Conservation (phyloP, 2,888 invertebrate species). For the Drosophila prolongata region DNA sequence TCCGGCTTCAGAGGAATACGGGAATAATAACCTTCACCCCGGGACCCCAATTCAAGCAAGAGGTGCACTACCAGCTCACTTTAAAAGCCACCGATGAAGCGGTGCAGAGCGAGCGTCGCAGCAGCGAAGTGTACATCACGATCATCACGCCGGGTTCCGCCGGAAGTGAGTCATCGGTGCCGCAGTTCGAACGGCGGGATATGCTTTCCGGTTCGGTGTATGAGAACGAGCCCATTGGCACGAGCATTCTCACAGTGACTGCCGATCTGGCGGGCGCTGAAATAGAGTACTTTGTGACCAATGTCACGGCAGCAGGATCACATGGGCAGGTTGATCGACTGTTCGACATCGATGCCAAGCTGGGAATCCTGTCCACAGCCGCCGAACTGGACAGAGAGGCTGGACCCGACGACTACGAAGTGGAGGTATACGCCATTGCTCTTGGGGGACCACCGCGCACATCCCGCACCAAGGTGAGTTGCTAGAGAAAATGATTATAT, state of each 20-base stretch:
- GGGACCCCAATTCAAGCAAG: conserved; percentile 86
- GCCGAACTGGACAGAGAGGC: conserved; percentile 93
- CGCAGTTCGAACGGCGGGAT: conserved; percentile 87
- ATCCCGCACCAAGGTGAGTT: conserved; percentile 92
- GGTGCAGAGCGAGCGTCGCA: conserved; percentile 93
- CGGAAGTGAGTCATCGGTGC: conserved; percentile 79
- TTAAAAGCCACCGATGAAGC: conserved; percentile 97
- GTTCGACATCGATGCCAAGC: conserved; percentile 95
- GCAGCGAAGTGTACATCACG: conserved; percentile 94
- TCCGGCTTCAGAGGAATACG: conserved; percentile 91
- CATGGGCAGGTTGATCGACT: conserved; percentile 91
- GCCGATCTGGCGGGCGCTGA: conserved; percentile 88
- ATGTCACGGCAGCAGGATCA: conserved; percentile 86
- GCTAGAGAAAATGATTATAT: background rate
- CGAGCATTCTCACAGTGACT: conserved; percentile 92
- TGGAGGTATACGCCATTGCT: conserved; percentile 94
- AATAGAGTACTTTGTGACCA: conserved; percentile 96
- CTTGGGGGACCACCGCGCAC: conserved; percentile 90
- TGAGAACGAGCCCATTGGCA: conserved; percentile 95
- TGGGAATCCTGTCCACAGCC: conserved; percentile 94
- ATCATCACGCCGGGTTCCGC: conserved; percentile 89
- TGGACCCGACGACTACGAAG: conserved; percentile 92
- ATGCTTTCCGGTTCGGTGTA: conserved; percentile 91
- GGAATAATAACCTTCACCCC: conserved; percentile 90
- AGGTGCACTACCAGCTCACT: conserved; percentile 92